Evolutionary conservation across 2,888 invertebrate genomes (phyloP).

Genomic region (Pristionchus arcanus): DNA sequence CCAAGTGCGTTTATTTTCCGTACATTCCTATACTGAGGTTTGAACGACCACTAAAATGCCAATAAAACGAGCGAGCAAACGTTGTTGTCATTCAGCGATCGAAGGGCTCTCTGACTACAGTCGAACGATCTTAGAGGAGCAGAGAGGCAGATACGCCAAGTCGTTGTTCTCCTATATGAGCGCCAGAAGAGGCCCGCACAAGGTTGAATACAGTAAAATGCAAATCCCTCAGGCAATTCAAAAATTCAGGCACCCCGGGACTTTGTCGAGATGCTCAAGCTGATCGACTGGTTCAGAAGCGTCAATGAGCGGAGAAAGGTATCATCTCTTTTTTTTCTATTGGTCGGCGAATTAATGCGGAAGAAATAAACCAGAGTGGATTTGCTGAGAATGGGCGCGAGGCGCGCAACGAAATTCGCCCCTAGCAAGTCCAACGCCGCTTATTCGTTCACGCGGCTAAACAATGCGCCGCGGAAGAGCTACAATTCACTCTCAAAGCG

Average conservation of each 20-base stretch:
- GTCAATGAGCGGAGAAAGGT: constrained; percentile 3
- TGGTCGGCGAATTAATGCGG: neutral
- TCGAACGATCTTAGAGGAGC: neutral
- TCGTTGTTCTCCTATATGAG: neutral
- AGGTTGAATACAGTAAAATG: too few species aligned
- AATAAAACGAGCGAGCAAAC: too few species aligned
- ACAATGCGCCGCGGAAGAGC: neutral
- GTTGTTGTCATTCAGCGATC: neutral
- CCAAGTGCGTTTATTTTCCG: neutral
- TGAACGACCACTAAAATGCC: too few species aligned
- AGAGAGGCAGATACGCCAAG: neutral
- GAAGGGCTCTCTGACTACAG: neutral
- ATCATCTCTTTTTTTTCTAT: too few species aligned
- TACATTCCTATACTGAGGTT: neutral
- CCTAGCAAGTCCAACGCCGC: neutral
- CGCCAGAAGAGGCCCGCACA: neutral
- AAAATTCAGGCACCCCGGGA: neutral
- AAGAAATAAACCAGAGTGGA: neutral
- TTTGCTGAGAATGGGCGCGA: neutral
- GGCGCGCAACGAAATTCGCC: neutral
- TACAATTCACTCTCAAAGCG: neutral
- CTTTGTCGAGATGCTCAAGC: neutral
- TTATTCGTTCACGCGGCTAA: neutral
- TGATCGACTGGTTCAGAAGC: neutral
- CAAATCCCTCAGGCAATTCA: too few species aligned